These are phyloP conservation scores for Vandiemenella viatica DNA, from an alignment of 2,888 invertebrate genomes.

Conservation along the genomic window DNA sequence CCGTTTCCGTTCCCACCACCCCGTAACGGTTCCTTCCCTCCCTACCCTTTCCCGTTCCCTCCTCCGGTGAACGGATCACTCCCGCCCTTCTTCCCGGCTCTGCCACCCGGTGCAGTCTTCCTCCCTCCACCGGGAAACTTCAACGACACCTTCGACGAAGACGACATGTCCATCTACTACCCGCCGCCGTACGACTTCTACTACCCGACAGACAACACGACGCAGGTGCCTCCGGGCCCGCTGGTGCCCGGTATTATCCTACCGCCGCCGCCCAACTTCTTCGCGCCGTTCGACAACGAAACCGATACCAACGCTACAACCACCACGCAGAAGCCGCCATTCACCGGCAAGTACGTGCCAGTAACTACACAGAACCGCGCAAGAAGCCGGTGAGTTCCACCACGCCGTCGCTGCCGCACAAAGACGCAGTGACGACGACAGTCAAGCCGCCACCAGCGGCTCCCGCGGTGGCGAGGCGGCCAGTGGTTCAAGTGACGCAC, in stretches of 20 bases:
- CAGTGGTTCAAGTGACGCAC: background rate
- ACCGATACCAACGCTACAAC: conserved; percentile 25
- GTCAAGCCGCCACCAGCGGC: conserved; percentile 29
- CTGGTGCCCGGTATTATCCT: conserved; percentile 76
- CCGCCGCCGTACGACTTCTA: conserved; percentile 83
- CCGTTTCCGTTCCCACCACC: conserved; percentile 24
- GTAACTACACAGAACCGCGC: conserved; percentile 18
- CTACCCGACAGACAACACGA: conserved; percentile 57
- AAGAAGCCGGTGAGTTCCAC: conserved; percentile 27
- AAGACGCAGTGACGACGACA: conserved; percentile 27
- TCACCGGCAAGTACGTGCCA: conserved; percentile 17
- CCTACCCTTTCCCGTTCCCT: conserved; percentile 26
- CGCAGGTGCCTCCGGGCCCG: conserved; percentile 64
- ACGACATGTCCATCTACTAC: conserved; percentile 82
- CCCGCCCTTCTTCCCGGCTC: conserved; percentile 36
- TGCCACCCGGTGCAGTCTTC: conserved; percentile 47
- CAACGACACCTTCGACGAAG: conserved; percentile 68
- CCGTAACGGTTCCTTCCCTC: conserved; percentile 38
- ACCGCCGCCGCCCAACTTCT: conserved; percentile 79
- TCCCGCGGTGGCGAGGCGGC: background rate
- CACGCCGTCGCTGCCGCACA: conserved; percentile 26
- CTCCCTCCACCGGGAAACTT: conserved; percentile 41
- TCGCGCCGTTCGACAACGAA: conserved; percentile 49
- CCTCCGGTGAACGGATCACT: conserved; percentile 43
- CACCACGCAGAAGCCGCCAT: conserved; percentile 11